phyloP scores from a whole-genome alignment of 2,797 vertebrate species.

The Eutrigla gurnardus region DNA sequence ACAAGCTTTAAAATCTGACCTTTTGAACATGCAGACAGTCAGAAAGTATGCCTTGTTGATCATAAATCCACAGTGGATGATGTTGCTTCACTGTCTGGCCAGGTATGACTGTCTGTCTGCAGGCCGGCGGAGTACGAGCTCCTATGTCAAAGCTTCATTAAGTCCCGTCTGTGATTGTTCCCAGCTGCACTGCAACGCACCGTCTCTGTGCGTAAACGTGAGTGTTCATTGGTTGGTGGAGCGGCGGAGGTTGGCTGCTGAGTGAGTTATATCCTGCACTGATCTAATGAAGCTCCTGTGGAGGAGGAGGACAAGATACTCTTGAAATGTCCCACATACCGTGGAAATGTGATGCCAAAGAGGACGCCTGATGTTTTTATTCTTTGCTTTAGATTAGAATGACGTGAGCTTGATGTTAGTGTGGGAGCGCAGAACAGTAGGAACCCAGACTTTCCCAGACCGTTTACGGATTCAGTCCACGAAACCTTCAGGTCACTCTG shows the following conservation, averaged over 20 bases:
- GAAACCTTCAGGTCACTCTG: constrained; percentile 10
- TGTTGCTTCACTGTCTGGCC: constrained; percentile 54
- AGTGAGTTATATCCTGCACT: constrained; percentile 77
- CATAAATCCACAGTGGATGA: constrained; percentile 66
- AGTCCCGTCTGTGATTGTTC: constrained; percentile 73
- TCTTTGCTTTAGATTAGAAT: constrained; percentile 15
- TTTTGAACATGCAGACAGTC: constrained; percentile 50
- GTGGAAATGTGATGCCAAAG: constrained; percentile 54
- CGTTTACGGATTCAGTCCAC: not conserved
- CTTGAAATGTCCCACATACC: constrained; percentile 38
- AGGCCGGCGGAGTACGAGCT: constrained; percentile 56
- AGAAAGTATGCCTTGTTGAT: constrained; percentile 63
- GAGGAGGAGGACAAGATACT: constrained; percentile 61
- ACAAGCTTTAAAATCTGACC: constrained; percentile 61
- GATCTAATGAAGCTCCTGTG: constrained; percentile 75
- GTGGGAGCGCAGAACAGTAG: constrained; percentile 41
- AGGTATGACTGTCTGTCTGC: constrained; percentile 73
- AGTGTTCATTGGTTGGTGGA: constrained; percentile 34
- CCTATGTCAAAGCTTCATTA: constrained; percentile 78
- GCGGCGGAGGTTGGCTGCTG: constrained; percentile 46
- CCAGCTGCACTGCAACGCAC: constrained; percentile 75
- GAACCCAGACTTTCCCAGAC: constrained; percentile 41
- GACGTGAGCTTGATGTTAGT: constrained; percentile 39
- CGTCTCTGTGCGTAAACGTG: constrained; percentile 13
- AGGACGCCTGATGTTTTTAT: constrained; percentile 36